phyloP scores from a whole-genome alignment of 2,113 vertebrate genomes.

The Hemichromis elongatus region DNA sequence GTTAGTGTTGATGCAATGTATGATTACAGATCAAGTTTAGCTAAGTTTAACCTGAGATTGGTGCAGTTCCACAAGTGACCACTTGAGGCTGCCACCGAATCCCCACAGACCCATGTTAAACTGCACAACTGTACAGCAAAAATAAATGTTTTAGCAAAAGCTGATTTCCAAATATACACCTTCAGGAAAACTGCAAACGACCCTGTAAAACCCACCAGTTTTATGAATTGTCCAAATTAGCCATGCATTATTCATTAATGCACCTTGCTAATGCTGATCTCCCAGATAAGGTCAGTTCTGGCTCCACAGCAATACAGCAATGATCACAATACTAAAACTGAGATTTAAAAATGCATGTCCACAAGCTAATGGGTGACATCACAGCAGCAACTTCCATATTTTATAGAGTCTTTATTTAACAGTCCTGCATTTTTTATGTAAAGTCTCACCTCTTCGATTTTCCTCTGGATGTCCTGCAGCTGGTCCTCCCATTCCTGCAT shows the following conservation, averaged over 20 bases:
- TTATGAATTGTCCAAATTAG: not conserved
- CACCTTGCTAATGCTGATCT: not conserved
- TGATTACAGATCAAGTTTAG: not conserved
- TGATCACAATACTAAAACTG: not conserved
- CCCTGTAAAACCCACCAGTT: not conserved
- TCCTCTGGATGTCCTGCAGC: constrained; percentile 92
- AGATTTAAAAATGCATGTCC: not conserved
- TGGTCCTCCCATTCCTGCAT: constrained; percentile 97
- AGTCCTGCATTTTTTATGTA: not conserved
- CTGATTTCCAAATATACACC: not conserved
- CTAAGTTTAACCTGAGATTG: not conserved
- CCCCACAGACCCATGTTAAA: not conserved
- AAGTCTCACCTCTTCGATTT: constrained; percentile 86
- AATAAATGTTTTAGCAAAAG: not conserved
- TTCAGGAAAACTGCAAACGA: not conserved
- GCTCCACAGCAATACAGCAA: not conserved
- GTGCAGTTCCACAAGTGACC: not conserved
- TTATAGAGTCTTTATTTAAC: not conserved
- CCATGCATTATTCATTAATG: not conserved
- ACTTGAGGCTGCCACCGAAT: not conserved
- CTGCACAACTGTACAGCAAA: not conserved
- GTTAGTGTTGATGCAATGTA: not conserved
- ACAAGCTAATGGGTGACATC: not conserved
- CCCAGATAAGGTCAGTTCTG: not conserved
- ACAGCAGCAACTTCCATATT: not conserved